Evolutionary conservation across 2,888 invertebrate species (phyloP).

Genomic region (Lasioglossum malachurum): DNA sequence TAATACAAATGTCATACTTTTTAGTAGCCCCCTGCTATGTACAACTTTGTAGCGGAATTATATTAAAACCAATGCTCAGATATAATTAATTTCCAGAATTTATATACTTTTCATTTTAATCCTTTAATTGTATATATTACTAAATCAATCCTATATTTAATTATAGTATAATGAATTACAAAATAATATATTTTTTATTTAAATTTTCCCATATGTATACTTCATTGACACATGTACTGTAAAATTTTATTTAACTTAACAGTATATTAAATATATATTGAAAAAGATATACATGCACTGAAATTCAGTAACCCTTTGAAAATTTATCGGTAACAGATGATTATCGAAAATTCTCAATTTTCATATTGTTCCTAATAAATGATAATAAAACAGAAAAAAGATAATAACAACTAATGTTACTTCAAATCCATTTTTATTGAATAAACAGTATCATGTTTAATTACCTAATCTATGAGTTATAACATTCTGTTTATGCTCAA

Average conservation of each 20-base stretch:
- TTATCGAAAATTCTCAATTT: too few species aligned
- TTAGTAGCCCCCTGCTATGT: slow-evolving; percentile 56
- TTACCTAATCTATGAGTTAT: background rate
- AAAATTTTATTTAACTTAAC: slow-evolving; percentile 13
- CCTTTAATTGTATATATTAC: slow-evolving; percentile 59
- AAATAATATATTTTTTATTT: slow-evolving; percentile 20
- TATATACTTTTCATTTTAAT: slow-evolving; percentile 42
- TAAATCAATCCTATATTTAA: slow-evolving; percentile 59
- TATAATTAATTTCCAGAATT: slow-evolving; percentile 52
- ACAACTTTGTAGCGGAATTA: slow-evolving; percentile 34
- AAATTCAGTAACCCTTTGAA: slow-evolving; percentile 1
- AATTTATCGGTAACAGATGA: background rate
- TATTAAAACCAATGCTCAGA: slow-evolving; percentile 35
- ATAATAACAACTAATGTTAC: too few species aligned
- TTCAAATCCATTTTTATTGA: too few species aligned
- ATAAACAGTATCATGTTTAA: background rate
- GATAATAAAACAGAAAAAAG: too few species aligned
- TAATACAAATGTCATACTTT: slow-evolving; percentile 33
- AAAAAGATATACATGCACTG: background rate
- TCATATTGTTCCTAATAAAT: too few species aligned
- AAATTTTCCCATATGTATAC: slow-evolving; percentile 17
- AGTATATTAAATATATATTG: slow-evolving; percentile 16
- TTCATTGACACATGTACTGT: slow-evolving; percentile 14
- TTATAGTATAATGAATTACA: slow-evolving; percentile 59
- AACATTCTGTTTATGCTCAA: background rate